phyloP scores from a whole-genome alignment of 2,888 invertebrate species.

The Marasmarcha lunaedactyla region DNA sequence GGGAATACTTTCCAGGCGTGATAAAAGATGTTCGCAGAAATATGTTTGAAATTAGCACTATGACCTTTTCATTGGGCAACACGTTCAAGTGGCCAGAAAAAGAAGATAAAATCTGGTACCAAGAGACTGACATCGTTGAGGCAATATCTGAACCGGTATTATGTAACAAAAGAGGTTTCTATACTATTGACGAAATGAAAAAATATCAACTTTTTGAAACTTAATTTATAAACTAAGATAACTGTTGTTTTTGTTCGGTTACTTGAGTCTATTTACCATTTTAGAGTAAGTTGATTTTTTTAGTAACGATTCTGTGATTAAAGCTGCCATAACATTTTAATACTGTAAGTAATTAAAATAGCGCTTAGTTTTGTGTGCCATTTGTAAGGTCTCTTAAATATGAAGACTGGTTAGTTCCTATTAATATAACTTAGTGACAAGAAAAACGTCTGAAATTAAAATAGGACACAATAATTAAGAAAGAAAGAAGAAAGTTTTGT shows the following conservation, averaged over 20 bases:
- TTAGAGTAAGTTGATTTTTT: too few species aligned
- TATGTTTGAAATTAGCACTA: not conserved
- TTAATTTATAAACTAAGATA: not conserved
- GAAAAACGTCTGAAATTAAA: too few species aligned
- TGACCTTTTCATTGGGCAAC: not conserved
- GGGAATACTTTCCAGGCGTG: too few species aligned
- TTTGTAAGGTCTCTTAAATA: too few species aligned
- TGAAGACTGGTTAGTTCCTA: not conserved
- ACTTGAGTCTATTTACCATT: too few species aligned
- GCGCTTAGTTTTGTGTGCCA: not conserved
- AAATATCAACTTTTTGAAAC: constrained; percentile 5
- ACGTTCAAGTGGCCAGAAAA: not conserved
- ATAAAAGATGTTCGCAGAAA: not conserved
- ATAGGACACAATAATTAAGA: too few species aligned
- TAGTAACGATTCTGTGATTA: not conserved
- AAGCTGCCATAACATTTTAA: not conserved
- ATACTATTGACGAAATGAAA: constrained; percentile 4
- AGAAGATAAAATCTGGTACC: constrained; percentile 3
- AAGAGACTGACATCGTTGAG: constrained; percentile 4
- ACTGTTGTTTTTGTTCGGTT: not conserved
- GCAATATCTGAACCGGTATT: constrained; percentile 5
- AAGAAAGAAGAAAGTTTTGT: too few species aligned
- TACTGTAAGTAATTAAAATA: not conserved
- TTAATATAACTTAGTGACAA: too few species aligned
- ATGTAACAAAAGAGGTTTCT: constrained; percentile 4